Base-by-base conservation (phyloP, 2,113 vertebrate genomes). In the Corythornis madagascariensis region DNA sequence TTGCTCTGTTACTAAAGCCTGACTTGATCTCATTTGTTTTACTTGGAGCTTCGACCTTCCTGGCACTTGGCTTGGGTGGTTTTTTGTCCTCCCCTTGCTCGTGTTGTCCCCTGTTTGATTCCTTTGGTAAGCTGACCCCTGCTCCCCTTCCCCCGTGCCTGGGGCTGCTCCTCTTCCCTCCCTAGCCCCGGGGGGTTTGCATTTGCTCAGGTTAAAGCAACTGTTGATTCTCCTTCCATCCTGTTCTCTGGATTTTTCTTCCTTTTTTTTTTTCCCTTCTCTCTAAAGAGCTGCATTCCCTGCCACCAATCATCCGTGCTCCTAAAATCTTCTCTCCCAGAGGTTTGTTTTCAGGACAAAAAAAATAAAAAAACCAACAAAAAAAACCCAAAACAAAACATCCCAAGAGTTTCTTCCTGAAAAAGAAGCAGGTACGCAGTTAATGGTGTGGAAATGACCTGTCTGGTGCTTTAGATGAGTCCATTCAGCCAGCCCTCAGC, bases 91-190 rank as follows among this genome's bases (percentile, higher is more conserved):
- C 4, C 33, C 4, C 0, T 3, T 42, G 61, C 38, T 47, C 15
- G 11, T 52, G 38, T 53, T 13, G 25, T 65, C 81, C 71, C 52
- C 81, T 71, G 33, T 4, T 1, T 4, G 64, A 42, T 81, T 42
- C 69, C 53, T 53, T 17, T 16, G 1, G 20, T 16, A 19, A 19
- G 7, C 42, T n/a, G 80, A 80, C 29, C 56, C 20, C 1, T 16
- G 91, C 35, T 69, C 31, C 13, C 1, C 73, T 78, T 77, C 73
- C 66, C 42, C 60, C 1, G 2, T 5, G 53, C 29, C 66, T 3
- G 1, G 10, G 1, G 21, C 25, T 42, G 4, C 42, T 24, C 28
- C 29, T 10, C 59, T 48, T 47, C 16, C 56, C 6, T 0, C 31
- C 28, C 35, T 11, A 16, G 50, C 50, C 50, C 14, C 12, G 24